Evolutionary conservation across 2,797 vertebrate genomes (phyloP).

Genomic region (Spea hammondii): DNA sequence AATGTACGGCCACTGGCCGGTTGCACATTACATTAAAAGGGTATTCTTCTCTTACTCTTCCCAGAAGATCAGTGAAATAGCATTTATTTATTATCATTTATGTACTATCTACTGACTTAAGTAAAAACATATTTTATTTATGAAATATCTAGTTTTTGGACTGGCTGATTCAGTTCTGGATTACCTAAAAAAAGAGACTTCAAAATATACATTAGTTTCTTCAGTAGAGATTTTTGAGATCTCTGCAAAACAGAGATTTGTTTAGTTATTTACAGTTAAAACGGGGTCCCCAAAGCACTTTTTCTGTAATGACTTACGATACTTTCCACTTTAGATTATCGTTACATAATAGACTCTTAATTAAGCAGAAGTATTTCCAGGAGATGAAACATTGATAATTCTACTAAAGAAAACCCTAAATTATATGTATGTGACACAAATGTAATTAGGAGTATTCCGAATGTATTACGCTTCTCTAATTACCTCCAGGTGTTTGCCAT

Average conservation of each 20-base stretch:
- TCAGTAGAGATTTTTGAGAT: constrained; percentile 15
- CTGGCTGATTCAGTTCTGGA: too few species aligned
- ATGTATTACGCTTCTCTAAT: background rate
- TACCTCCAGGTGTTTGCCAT: background rate
- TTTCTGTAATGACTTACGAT: background rate
- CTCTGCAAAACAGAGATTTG: background rate
- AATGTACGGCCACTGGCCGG: too few species aligned
- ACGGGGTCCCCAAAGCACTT: background rate
- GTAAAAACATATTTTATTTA: too few species aligned
- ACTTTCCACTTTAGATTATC: background rate
- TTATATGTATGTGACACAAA: background rate
- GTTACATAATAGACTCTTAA: background rate
- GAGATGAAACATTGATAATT: background rate
- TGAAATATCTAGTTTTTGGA: too few species aligned
- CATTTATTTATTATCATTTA: too few species aligned
- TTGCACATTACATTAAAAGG: too few species aligned
- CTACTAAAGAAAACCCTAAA: background rate
- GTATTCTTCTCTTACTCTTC: too few species aligned
- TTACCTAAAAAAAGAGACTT: too few species aligned
- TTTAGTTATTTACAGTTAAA: background rate
- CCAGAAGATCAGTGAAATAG: too few species aligned
- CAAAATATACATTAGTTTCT: background rate
- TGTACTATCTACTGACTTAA: too few species aligned
- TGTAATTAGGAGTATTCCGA: background rate
- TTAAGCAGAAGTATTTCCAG: background rate